Conservation (phyloP, 2,888 invertebrate genomes). For the Acleris laterana region DNA sequence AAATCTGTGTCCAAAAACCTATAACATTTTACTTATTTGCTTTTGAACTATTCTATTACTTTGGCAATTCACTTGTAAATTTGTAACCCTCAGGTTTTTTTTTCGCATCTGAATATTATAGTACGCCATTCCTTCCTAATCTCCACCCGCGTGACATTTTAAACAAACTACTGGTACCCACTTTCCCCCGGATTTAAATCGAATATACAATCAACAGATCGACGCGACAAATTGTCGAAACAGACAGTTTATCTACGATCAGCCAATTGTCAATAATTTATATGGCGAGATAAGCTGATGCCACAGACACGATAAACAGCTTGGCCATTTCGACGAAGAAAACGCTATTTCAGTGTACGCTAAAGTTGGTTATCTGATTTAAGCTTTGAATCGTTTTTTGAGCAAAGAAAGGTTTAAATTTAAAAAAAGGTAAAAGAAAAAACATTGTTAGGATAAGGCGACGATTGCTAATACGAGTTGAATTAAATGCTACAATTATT, state of each 20-base stretch:
- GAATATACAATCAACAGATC: slow-evolving; percentile 33
- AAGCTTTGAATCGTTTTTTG: background rate
- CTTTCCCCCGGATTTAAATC: slow-evolving; percentile 30
- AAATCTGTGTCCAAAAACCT: too few species aligned
- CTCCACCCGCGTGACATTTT: background rate
- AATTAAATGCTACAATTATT: too few species aligned
- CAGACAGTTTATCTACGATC: slow-evolving; percentile 45
- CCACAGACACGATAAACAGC: slow-evolving; percentile 27
- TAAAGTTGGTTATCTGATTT: slow-evolving; percentile 4
- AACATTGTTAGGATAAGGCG: too few species aligned
- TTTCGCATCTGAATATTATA: too few species aligned
- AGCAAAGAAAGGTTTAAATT: too few species aligned
- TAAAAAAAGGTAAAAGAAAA: too few species aligned
- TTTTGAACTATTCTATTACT: too few species aligned
- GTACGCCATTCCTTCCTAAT: background rate
- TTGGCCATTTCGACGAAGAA: slow-evolving; percentile 13
- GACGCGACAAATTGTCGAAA: slow-evolving; percentile 48
- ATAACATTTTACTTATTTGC: too few species aligned
- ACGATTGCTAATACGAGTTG: too few species aligned
- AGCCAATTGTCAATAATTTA: slow-evolving; percentile 49
- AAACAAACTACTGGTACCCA: slow-evolving; percentile 2
- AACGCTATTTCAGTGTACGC: slow-evolving; percentile 19
- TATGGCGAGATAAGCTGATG: slow-evolving; percentile 45
- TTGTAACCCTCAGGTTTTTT: too few species aligned
- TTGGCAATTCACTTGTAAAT: too few species aligned